Percentiles rank a stretch among this genome's conserved stretches.
Evolutionary conservation across 2,797 vertebrate genomes (phyloP).

Genomic region (Epinephelus coioides): DNA sequence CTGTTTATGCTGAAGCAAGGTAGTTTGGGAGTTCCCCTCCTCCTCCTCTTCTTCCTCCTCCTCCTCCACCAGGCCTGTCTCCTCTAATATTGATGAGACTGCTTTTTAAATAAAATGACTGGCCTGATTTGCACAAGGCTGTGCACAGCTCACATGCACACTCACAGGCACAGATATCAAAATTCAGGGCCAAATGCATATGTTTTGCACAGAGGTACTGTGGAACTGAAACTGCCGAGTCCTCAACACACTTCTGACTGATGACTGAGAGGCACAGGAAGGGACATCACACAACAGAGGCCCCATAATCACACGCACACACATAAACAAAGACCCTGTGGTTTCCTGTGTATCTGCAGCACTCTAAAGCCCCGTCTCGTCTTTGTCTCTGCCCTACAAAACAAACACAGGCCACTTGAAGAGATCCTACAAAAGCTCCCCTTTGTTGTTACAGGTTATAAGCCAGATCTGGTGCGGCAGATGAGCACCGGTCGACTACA

Average conservation of each 20-base stretch:
- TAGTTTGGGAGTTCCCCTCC: conserved; percentile 57
- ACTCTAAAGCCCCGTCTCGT: conserved; percentile 21
- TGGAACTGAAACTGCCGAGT: conserved; percentile 23
- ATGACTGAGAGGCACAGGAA: conserved; percentile 52
- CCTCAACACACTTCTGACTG: conserved; percentile 21
- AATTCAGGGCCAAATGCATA: conserved; percentile 6
- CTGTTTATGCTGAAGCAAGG: conserved; percentile 61
- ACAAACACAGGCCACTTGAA: conserved; percentile 37
- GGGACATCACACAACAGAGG: conserved; percentile 56
- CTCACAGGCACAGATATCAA: conserved; percentile 8
- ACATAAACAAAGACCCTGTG: conserved; percentile 63
- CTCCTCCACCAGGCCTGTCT: conserved; percentile 36
- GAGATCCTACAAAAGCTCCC: neutral
- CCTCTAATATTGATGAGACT: conserved; percentile 77
- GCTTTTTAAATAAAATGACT: conserved; percentile 70
- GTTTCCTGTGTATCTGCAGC: conserved; percentile 76
- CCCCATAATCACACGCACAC: conserved; percentile 31
- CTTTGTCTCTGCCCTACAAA: conserved; percentile 25
- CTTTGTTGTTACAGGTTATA: conserved; percentile 21
- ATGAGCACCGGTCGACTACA: neutral
- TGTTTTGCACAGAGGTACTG: conserved; percentile 16
- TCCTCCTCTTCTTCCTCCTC: conserved; percentile 18
- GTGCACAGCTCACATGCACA: conserved; percentile 2
- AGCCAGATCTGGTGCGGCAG: conserved; percentile 12
- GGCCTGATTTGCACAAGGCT: conserved; percentile 52